phyloP scores from a whole-genome alignment of 2,797 vertebrate species.

The Microtus californicus region DNA sequence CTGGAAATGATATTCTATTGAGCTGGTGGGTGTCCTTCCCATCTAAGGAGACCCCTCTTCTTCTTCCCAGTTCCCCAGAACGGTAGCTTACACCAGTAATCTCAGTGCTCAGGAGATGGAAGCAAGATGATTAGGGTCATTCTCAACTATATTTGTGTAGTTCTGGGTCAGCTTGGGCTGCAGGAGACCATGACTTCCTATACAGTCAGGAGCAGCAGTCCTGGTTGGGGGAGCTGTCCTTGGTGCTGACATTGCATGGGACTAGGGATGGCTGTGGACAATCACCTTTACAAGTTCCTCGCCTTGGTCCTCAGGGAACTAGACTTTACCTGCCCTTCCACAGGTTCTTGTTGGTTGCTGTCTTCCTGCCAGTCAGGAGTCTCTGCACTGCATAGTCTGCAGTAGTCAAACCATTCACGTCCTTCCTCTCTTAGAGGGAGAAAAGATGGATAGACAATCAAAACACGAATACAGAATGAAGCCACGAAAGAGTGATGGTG shows the following conservation, averaged over 20 bases:
- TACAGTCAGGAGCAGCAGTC: background rate
- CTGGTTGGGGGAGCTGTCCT: background rate
- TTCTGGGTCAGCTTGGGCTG: background rate
- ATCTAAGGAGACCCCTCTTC: background rate
- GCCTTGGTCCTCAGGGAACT: background rate
- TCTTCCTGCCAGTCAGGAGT: background rate
- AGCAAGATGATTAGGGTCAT: background rate
- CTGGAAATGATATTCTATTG: background rate
- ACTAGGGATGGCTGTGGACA: fast-evolving
- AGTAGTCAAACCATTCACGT: background rate
- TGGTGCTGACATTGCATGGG: background rate
- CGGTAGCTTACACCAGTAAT: background rate
- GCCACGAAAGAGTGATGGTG: background rate
- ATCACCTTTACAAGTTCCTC: background rate
- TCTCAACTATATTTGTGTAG: background rate
- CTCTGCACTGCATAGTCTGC: background rate
- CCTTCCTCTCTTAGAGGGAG: background rate
- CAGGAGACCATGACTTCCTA: background rate
- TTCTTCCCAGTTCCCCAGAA: background rate
- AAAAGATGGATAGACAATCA: background rate
- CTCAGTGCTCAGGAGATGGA: background rate
- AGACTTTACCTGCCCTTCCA: background rate
- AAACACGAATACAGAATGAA: slow-evolving; percentile 7
- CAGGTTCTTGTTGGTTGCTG: background rate
- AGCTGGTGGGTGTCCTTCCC: background rate